Base-by-base conservation (phyloP, 2,888 invertebrate genomes). In the Hyposoter dolosus region DNA sequence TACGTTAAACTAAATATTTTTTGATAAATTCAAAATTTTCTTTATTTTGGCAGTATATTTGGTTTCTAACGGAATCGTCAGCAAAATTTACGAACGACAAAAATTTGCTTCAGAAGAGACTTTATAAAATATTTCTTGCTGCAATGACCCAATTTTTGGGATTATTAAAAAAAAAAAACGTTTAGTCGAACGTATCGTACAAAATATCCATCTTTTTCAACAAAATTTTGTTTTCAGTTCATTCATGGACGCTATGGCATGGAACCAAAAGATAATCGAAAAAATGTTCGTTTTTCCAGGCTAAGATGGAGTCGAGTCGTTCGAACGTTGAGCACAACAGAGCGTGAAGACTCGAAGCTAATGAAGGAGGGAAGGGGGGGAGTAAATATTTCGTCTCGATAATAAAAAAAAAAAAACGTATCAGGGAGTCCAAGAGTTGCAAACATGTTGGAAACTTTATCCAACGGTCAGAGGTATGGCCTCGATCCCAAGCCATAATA, bases 281-380 rank as follows among this genome's bases (percentile, higher is more conserved):
- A 28, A 60, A 60, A 1, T 28, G 28, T 23, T 60, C 10, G 10
- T 23, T 28, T 28, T 60, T 23, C 60, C 15, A 1, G 12, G 28
- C 23, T 60, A 60, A 23, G 23, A 56, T 69, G 28, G 50, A 74
- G 74, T 65, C 40, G 60, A 69, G 71, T 69, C 28, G 65, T 53
- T 66, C 32, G 69, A 82, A 76, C 40, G 19, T 35, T 47, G 47
- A 40, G 50, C 47, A 76, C 17, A 19, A 66, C 45, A 19, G 35
- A 66, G 35, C n/a, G n/a, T 50, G 17, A 40, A 60, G 69, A 69
- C 81, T 76, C 72, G 63, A 74, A 82, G 40, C 40, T 56, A 68
- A 74, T 50, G 66, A 35, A 0, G 35, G 4, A 35, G 35, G 7
- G 32, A 32, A 32, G 23, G 3, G 40, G 65, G 65, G 19, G 23